Base-by-base conservation (phyloP, 2,113 vertebrate genomes). In the Empidonax alnorum region DNA sequence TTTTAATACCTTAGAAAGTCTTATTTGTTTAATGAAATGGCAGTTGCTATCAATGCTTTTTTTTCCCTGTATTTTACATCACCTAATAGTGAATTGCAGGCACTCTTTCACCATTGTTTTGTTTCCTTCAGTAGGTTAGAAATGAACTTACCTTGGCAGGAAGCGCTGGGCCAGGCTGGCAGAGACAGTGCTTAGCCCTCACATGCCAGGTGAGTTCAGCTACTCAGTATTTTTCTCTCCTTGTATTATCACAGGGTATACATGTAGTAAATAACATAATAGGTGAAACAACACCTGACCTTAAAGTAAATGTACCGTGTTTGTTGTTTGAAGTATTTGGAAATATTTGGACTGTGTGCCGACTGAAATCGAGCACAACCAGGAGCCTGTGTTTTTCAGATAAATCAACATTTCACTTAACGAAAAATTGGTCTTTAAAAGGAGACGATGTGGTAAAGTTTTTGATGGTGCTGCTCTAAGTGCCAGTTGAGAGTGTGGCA, bases 91-190 rank as follows among this genome's bases (percentile, higher is more conserved):
- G 53, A 91, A 72, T 30, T 67, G 78, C 61, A 89, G 50, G 37
- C 46, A 82, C 67, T 53, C 16, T 84, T 89, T 75, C 59, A 72
- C 49, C 19, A 35, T 24, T 82, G 41, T 52, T 94, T 52, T 87
- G 27, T 91, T 96, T 93, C 71, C 78, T 83, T 69, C 71, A 88
- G 78, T 35, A 52, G 58, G 53, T 67, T 74, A 77, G 68, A 86
- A 89, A 89, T 84, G 50, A 90, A 76, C 27, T 62, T 61, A 41
- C 31, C 53, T 83, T 67, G 90, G 53, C 75, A 92, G 55, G 79
- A 92, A 84, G 35, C 72, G 18, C 30, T 58, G 46, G 49, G 30
- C 68, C 62, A 71, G 63, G 46, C 68, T 77, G 72, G 67, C 90
- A 88, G 25, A 78, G 75, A 91, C 53, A 44, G 50, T 63, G 63